Base-by-base conservation (phyloP, 1,140 invertebrate species). In the Helicoverpa zea region DNA sequence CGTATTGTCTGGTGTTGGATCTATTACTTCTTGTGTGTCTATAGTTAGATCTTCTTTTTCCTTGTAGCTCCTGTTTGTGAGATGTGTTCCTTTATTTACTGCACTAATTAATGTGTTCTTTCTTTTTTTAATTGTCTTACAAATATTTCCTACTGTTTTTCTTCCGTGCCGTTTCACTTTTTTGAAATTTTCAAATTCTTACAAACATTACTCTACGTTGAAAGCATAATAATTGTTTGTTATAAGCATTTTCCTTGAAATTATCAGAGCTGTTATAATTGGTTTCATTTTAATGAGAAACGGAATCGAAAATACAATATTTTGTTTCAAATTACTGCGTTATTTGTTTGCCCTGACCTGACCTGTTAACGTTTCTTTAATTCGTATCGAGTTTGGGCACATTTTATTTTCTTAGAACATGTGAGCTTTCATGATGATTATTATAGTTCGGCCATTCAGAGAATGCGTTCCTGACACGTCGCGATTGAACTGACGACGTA, bases 201-300 rank as follows among this genome's bases (percentile, higher is more conserved):
- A 11, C 7, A 23, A 58, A 58, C 5, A 58, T 23, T 58, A 18
- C 16, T 18, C 9, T 58, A 3, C 49, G 43, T 68, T 49, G n/a
- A 49, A 23, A 49, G 43, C 35, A 43, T 43, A 18, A n/a, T n/a
- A n/a, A 66, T 68, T 4, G 16, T 68, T 49, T 23, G 64, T 23
- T 16, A 66, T 66, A 18, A 66, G 10, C 35, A 14, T 18, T 47
- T 68, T 68, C 64, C 11, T 68, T 68, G 64, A 68, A 68, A 43
- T 51, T 72, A 54, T 70, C 49, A 72, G 54, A 29, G 49, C 43
- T 68, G 11, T 18, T 49, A 68, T 49, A 72, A 72, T 72, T 54
- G 68, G n/a, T 54, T 43, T 72, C 18, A 29, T 52, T 72, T 72
- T 30, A 51, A 72, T 72, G 23, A 54, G 49, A 30, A 72, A 72